A percentile compares a stretch with the other conserved stretches of the same genome.
These are phyloP conservation scores for Microctenopoma stevenorrisi DNA, from an alignment of 2,797 vertebrate species.

Conservation along the genomic window DNA sequence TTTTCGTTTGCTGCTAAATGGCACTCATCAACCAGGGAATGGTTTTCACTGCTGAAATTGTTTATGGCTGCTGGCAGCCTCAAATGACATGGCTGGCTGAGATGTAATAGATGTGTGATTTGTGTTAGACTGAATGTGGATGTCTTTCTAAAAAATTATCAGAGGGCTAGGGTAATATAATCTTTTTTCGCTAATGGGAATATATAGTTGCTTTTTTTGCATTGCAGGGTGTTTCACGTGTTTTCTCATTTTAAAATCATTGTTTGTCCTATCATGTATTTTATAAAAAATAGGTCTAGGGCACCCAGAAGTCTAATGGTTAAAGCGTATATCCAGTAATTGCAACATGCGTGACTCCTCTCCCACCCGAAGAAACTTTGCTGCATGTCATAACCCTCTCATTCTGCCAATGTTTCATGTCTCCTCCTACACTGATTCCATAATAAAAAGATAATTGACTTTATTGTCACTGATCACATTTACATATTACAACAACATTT, in stretches of 20 bases:
- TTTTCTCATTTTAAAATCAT: neutral
- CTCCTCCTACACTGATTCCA: neutral
- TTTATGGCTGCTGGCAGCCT: slow-evolving; percentile 48
- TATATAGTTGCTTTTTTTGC: no score
- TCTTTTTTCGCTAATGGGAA: neutral
- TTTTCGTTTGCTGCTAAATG: slow-evolving; percentile 55
- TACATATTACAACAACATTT: no score
- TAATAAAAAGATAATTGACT: no score
- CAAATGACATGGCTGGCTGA: slow-evolving; percentile 1
- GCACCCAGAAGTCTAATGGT: neutral
- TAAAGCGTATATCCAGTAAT: neutral
- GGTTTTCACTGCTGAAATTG: slow-evolving; percentile 28
- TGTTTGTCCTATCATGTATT: slow-evolving; percentile 11
- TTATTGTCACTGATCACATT: no score
- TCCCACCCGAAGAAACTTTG: no score
- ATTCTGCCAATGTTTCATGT: no score
- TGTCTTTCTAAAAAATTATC: slow-evolving; percentile 2
- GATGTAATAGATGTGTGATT: slow-evolving; percentile 49
- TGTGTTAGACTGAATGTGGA: slow-evolving; percentile 26
- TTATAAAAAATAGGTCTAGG: neutral
- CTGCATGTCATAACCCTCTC: no score
- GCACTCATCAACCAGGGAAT: slow-evolving; percentile 29
- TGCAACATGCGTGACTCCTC: no score
- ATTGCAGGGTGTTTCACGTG: no score
- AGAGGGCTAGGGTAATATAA: neutral